These are phyloP conservation scores for Drosophila leonis DNA, from an alignment of 2,888 invertebrate species.

Conservation along the genomic window DNA sequence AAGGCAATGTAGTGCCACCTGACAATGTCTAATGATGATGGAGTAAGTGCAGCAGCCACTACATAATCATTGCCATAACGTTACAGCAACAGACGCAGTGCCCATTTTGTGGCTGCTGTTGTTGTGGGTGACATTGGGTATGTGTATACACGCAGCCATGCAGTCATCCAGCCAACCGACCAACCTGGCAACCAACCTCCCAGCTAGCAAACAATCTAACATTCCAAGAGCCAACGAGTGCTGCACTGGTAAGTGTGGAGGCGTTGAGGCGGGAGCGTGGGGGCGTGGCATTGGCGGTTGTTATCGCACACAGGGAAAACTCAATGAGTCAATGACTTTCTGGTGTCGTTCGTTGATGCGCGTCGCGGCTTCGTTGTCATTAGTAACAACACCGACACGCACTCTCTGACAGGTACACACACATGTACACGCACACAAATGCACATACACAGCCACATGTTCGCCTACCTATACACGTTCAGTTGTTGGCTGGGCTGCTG, in stretches of 20 bases:
- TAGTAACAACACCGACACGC: slow-evolving; percentile 75
- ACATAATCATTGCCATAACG: slow-evolving; percentile 65
- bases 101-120: slow-evolving; percentile 20
- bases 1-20: slow-evolving; percentile 58
- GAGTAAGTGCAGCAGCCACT: slow-evolving; percentile 67
- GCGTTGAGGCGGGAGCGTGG: slow-evolving; percentile 5
- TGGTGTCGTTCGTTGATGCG: slow-evolving; percentile 78
- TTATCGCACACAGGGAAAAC: slow-evolving; percentile 57
- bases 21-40: slow-evolving; percentile 74
- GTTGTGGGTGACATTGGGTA: slow-evolving; percentile 33
- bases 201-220: slow-evolving; percentile 69
- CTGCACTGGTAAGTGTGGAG: slow-evolving; percentile 45
- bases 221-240: slow-evolving; percentile 66
- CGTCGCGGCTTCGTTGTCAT: slow-evolving; percentile 75
- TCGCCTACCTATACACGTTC: slow-evolving; percentile 10
- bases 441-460: slow-evolving; percentile 1
- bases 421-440: slow-evolving; percentile 4
- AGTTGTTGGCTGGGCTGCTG: slow-evolving; percentile 36
- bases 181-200: slow-evolving; percentile 49
- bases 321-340: slow-evolving; percentile 78
- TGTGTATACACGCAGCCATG: slow-evolving; percentile 69
- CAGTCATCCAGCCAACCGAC: slow-evolving; percentile 59
- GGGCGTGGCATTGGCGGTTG: slow-evolving; percentile 45
- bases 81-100: slow-evolving; percentile 25
- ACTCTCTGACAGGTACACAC: slow-evolving; percentile 43